Evolutionary conservation across 2,888 invertebrate genomes (phyloP), one percentile per base, ranked within the genome.

Genomic region (Ormyrus rosae): DNA sequence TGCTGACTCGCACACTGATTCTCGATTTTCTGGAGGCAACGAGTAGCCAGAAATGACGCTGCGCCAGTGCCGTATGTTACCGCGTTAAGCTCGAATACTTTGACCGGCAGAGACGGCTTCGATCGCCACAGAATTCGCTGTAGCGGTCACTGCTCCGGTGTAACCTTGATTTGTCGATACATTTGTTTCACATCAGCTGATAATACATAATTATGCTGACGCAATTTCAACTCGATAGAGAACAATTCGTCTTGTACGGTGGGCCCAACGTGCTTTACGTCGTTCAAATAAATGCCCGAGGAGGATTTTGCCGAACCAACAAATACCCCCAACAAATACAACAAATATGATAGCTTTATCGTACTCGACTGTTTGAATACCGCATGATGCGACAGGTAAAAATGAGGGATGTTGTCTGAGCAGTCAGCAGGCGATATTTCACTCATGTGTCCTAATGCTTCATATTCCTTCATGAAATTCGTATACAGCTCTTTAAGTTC

Each of bases 101-200:
- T 67, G 8, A 67, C 10, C 11, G 51, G 51, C 9, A 13, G 6
- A 5, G 11, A 13, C 13, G 9, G 13, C 13, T 51, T 5, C 13
- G 65, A 67, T 2, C 65, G 50, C 51, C 65, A 67, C 5, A 67
- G 13, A 19, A 67, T 67, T 1, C 65, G 51, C 45, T 67, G 51
- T 19, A 67, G 2, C 0, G 11, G 11, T 50, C 50, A 5, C 13
- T 67, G 9, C 7, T 67, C 13, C 1, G 0, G n/a, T 7, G 11
- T 51, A 7, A 67, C 19, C 1, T 13, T 13, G 7, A 67, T 51
- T n/a, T 68, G 53, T 1, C 68, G 45, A 10, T 68, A 68, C 68
- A 68, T 68, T 45, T 68, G 8, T 11, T 8, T 34, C 5, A 68
- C 34, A 34, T 68, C 68, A 0, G 68, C 55, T 5, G 55, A 34